These are phyloP conservation scores for Athripsodes cinereus DNA, from an alignment of 2,888 invertebrate species.

Conservation along the genomic window DNA sequence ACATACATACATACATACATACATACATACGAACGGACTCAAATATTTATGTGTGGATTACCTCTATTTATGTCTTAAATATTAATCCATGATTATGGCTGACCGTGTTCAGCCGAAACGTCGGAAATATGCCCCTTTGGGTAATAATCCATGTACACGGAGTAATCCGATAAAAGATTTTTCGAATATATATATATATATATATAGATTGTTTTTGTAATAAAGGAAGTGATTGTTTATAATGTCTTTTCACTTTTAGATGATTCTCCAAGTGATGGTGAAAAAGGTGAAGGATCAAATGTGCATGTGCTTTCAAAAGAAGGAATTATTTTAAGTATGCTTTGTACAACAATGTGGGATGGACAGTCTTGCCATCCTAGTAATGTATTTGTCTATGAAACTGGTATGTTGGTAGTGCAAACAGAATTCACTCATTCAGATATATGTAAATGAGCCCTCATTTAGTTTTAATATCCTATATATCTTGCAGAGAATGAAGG, in stretches of 20 bases:
- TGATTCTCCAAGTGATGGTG: neutral
- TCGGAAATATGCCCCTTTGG: no score
- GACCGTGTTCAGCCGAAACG: no score
- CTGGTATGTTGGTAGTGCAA: neutral
- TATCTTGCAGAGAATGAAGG: neutral
- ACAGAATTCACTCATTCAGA: no score
- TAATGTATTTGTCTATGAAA: neutral
- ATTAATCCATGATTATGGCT: no score
- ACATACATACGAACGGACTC: neutral
- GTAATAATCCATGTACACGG: no score
- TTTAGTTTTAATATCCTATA: no score
- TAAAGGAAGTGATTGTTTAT: neutral
- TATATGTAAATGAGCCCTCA: no score
- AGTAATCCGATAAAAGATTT: no score
- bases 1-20: neutral
- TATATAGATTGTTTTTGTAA: no score
- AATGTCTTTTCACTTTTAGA: neutral
- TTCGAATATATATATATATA: no score
- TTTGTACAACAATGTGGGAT: neutral
- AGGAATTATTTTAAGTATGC: neutral
- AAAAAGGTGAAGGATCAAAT: neutral
- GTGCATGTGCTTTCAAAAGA: neutral
- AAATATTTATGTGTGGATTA: no score
- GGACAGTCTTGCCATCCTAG: neutral
- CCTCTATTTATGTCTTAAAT: no score